Conservation (phyloP, 2,113 vertebrate species). For the Plotosus lineatus region DNA sequence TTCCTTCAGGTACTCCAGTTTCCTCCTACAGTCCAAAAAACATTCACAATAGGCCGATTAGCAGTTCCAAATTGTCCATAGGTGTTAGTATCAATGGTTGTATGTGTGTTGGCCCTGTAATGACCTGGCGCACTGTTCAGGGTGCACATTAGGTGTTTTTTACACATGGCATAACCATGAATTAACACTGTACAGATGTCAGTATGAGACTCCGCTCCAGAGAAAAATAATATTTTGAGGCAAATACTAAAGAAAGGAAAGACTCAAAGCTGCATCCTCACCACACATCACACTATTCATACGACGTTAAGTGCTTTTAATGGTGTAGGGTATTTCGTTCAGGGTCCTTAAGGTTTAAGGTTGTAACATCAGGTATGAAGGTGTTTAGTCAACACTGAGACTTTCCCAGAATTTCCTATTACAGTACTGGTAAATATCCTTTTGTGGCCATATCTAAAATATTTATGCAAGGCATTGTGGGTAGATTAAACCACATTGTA, state of each 20-base stretch:
- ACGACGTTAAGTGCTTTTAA: background rate
- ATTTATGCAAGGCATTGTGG: background rate
- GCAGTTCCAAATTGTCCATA: no score
- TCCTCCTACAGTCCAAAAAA: no score
- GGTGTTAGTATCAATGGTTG: no score
- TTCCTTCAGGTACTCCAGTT: no score
- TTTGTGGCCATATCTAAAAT: background rate
- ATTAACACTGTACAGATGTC: no score
- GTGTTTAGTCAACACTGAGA: background rate
- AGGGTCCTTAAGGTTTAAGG: background rate
- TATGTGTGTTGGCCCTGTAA: no score
- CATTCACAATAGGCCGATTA: no score
- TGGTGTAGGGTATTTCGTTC: background rate
- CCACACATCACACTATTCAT: background rate
- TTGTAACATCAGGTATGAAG: background rate
- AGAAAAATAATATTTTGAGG: no score
- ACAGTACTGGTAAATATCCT: background rate
- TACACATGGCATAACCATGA: no score
- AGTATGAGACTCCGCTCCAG: no score
- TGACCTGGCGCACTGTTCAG: no score
- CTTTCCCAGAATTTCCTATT: background rate
- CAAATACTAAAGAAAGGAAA: background rate
- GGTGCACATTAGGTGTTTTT: no score
- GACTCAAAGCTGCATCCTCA: background rate
- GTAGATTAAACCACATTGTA: background rate